Base-by-base conservation (phyloP, 2,113 vertebrate genomes). In the Xenopus borealis region DNA sequence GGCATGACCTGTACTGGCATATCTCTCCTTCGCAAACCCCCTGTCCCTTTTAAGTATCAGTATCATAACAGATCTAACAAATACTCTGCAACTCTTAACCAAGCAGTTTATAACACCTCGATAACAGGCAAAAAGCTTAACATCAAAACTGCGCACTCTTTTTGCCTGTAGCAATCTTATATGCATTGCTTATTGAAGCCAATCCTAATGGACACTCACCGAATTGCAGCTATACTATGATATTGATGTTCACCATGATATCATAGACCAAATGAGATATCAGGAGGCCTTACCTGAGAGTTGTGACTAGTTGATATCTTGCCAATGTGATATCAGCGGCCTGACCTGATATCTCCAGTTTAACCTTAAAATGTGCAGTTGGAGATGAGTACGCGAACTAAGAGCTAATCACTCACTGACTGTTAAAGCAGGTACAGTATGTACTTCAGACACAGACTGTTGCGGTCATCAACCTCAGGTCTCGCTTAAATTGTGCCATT, bases 401-500 rank as follows among this genome's bases (percentile, higher is more conserved):
- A 66, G 14, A n/a, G 58, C 59, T 71, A 55, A 74, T 52, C 33
- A n/a, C 7, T 57, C 30, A 33, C 47, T 76, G 74, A 76, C 73
- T 52, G 44, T 33, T 75, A 46, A 55, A 52, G 55, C 50, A 77
- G 74, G 74, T 77, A 77, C 17, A 70, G 74, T 77, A 77, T 77
- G 30, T 12, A 47, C 61, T 10, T n/a, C 1, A 58, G 57, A 19
- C 30, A 45, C 45, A 44, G 50, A 55, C 33, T 70, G 40, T 33
- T 10, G 12, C 46, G 27, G 46, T 58, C 67, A 55, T n/a, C 65
- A 61, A 23, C 16, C 44, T n/a, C 16, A 70, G 57, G n/a, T 11
- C 12, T 27, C 20, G 4, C 58, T 18, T 27, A 17, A 19, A 6
- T 14, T 14, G 9, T 58, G 2, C 33, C 33, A 40, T 4, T 4